Evolutionary conservation across 1,140 invertebrate genomes (phyloP).

Genomic region (Leptinotarsa undecemlineata): DNA sequence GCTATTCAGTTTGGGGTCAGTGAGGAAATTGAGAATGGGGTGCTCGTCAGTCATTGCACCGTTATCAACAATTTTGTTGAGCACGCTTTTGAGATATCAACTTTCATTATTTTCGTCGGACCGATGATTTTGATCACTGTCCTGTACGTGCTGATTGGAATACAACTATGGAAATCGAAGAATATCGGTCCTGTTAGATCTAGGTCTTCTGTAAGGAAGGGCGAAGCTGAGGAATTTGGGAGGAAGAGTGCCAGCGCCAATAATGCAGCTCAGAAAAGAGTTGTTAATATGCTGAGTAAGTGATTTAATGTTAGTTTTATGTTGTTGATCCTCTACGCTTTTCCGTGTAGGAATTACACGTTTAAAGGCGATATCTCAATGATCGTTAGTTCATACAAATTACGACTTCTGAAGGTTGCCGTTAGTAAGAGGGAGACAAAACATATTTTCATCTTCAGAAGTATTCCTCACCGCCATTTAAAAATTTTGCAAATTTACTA

Average conservation of each 20-base stretch:
- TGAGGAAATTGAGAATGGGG: constrained; percentile 40
- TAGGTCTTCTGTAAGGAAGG: constrained; percentile 27
- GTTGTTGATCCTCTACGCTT: too few species aligned
- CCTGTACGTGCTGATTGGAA: constrained; percentile 61
- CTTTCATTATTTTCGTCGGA: constrained; percentile 62
- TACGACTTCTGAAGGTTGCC: too few species aligned
- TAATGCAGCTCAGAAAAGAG: constrained; percentile 46
- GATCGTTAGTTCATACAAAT: too few species aligned
- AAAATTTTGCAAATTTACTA: too few species aligned
- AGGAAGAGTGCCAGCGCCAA: constrained; percentile 36
- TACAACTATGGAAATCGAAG: constrained; percentile 55
- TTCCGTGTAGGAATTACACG: too few species aligned
- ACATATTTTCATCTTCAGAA: too few species aligned
- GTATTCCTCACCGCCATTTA: too few species aligned
- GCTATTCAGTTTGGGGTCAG: constrained; percentile 58
- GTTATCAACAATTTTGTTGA: constrained; percentile 46
- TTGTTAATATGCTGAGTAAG: constrained; percentile 55
- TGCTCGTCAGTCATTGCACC: constrained; percentile 41
- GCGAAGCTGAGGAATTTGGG: constrained; percentile 19
- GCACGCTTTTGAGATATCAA: constrained; percentile 60
- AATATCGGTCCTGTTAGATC: constrained; percentile 29
- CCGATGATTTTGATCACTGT: constrained; percentile 64
- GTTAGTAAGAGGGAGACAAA: too few species aligned
- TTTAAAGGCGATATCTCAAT: too few species aligned
- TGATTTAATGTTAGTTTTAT: constrained; percentile 6